A percentile compares a stretch with the other conserved stretches of the same genome.
phyloP scores from a whole-genome alignment of 2,888 invertebrate genomes.

The Aelia acuminata region DNA sequence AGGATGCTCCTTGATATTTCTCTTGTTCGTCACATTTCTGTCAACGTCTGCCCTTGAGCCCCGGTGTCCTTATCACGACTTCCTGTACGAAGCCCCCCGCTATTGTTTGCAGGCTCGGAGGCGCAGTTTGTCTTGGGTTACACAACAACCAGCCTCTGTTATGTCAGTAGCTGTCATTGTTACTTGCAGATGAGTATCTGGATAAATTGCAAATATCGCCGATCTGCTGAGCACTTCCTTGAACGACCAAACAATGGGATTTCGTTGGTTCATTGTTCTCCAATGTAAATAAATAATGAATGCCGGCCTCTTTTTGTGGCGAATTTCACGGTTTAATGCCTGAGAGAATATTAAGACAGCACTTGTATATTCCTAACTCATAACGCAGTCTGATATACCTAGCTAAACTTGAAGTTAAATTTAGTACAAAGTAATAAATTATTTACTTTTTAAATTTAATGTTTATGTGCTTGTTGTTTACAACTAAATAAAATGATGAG shows the following conservation, averaged over 20 bases:
- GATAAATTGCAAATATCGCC: neutral
- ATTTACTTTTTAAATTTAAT: no score
- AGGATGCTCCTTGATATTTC: neutral
- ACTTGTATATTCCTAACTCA: no score
- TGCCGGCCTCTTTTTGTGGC: neutral
- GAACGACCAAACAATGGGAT: neutral
- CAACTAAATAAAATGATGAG: no score
- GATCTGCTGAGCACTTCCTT: neutral
- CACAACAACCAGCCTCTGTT: constrained; percentile 25
- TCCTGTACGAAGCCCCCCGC: neutral
- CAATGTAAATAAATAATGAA: constrained; percentile 15
- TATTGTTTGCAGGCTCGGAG: neutral
- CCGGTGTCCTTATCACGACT: neutral
- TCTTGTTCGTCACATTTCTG: neutral
- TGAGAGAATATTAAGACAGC: neutral
- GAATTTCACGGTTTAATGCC: neutral
- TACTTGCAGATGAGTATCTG: neutral
- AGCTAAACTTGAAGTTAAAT: no score
- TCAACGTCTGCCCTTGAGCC: neutral
- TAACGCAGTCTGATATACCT: no score
- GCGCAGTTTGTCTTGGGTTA: neutral
- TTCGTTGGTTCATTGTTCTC: constrained; percentile 10
- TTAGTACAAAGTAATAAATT: no score
- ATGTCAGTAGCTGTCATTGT: constrained; percentile 35
- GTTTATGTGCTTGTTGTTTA: no score